phyloP scores from a whole-genome alignment of 2,888 invertebrate genomes.

The Panzeria rudis region DNA sequence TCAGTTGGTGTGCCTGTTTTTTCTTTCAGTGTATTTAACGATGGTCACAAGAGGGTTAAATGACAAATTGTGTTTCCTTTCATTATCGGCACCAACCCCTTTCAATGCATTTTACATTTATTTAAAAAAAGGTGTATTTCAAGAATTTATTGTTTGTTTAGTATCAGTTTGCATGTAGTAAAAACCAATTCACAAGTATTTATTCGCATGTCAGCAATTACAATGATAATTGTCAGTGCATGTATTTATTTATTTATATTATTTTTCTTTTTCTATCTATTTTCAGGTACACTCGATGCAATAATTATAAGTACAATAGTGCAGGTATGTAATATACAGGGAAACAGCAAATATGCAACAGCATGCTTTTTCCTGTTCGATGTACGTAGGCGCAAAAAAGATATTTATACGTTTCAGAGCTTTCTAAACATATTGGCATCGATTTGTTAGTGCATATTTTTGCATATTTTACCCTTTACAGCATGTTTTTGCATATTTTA shows the following conservation, averaged over 20 bases:
- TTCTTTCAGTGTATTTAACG: neutral
- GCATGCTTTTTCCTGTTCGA: no score
- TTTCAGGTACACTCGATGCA: conserved; percentile 7
- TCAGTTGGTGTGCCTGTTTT: no score
- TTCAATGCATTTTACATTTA: neutral
- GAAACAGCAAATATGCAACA: no score
- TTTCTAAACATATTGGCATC: no score
- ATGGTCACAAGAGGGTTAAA: neutral
- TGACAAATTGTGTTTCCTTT: neutral
- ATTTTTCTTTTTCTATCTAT: neutral
- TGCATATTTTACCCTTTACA: no score
- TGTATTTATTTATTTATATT: neutral
- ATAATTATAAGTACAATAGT: neutral
- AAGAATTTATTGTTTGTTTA: conserved; percentile 22
- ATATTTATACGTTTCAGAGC: no score
- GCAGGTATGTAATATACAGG: no score
- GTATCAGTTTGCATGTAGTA: conserved; percentile 13
- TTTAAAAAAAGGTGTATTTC: neutral
- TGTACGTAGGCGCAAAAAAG: no score
- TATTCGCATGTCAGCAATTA: conserved; percentile 55
- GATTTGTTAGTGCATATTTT: no score
- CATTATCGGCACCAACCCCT: conserved; percentile 14
- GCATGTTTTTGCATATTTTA: no score
- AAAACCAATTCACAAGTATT: conserved; percentile 31
- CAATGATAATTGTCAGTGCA: conserved; percentile 41